Evolutionary conservation across 2,113 vertebrate species (phyloP), one percentile per base, ranked within the genome.

Genomic region (Hoplias malabaricus): DNA sequence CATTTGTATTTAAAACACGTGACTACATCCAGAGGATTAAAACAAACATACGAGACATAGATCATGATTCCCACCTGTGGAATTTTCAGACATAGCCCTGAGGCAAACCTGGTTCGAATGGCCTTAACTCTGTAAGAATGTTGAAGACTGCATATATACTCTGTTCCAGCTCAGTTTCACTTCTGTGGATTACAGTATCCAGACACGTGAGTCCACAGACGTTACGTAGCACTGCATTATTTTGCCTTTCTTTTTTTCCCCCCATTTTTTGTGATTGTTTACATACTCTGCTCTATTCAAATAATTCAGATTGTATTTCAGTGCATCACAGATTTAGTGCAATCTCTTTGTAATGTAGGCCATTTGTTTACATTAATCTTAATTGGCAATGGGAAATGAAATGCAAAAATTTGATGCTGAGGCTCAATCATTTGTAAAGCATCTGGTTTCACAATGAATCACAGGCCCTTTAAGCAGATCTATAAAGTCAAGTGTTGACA

Each of bases 291-390:
- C n/a, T n/a, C n/a, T n/a, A n/a, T n/a, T n/a, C n/a, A n/a, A n/a
- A n/a, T n/a, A n/a, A n/a, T n/a, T 23, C 34, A 57, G 33, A 29
- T 23, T 21, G 23, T 23, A n/a, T 40, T 62, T 19, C 21, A 77
- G 31, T 62, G 3, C 31, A 59, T 69, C n/a, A 77, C 43, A 10
- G 42, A 14, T 76, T 59, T 53, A 78, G 67, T 78, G 76, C 43
- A 78, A 78, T 38, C 25, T 70, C n/a, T 16, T 21, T 13, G 42
- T 21, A 27, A 48, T 16, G 2, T 6, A 53, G 2, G 46, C 7
- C 46, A 19, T 48, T 68, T 38, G 21, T 54, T 40, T 43, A 29
- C 34, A 40, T 21, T n/a, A n/a, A n/a, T n/a, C n/a, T n/a, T n/a
- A n/a, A n/a, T n/a, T n/a, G n/a, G n/a, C n/a, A 8, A 21, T 1